These are phyloP conservation scores for Dermochelys coriacea DNA, from an alignment of 2,797 vertebrate genomes.

Conservation along the genomic window DNA sequence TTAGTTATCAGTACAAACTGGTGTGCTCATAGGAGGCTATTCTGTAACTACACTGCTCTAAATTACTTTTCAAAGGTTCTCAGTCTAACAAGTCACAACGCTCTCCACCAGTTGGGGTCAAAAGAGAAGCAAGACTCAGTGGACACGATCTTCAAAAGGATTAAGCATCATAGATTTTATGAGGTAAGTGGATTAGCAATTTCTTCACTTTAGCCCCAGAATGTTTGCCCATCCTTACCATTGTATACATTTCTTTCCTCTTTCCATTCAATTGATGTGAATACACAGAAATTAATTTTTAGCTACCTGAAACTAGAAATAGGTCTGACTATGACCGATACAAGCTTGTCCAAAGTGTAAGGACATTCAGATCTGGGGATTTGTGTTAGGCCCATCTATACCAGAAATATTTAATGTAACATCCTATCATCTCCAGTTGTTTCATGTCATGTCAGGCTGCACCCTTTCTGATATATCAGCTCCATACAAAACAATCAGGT, in stretches of 20 bases:
- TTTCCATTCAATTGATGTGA: background rate
- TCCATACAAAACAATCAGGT: background rate
- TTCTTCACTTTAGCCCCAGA: background rate
- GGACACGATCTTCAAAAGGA: constrained; percentile 26
- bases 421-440: background rate
- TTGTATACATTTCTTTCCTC: background rate
- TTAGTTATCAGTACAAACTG: background rate
- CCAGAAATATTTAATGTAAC: background rate
- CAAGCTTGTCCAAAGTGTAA: background rate
- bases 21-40: background rate
- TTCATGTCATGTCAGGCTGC: background rate
- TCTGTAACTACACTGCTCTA: constrained; percentile 4
- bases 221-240: background rate
- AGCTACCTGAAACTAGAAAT: background rate
- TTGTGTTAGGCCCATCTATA: background rate
- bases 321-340: background rate
- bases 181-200: background rate
- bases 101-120: constrained; percentile 32
- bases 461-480: background rate
- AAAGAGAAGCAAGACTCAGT: background rate
- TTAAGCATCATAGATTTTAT: background rate
- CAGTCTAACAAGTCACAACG: constrained; percentile 63
- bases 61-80: constrained; percentile 65
- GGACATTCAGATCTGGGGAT: background rate
- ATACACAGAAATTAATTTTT: background rate